phyloP scores from a whole-genome alignment of 2,888 invertebrate genomes.

The Eucriotettix oculatus region DNA sequence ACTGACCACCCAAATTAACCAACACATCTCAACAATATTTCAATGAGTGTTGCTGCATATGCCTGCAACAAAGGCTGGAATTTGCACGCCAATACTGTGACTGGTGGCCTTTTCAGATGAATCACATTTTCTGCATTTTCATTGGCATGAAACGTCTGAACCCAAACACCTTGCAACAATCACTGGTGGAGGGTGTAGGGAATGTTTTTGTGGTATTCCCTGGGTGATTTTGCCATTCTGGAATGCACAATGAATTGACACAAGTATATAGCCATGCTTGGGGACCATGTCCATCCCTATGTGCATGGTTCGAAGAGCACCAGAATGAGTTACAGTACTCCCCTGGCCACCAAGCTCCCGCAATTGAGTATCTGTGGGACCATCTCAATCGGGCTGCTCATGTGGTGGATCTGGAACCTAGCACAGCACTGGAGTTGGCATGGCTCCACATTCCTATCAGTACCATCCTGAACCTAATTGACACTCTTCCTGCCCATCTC shows the following conservation, averaged over 20 bases:
- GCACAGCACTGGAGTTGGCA: background rate
- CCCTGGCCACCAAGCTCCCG: background rate
- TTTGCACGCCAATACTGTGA: background rate
- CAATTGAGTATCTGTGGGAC: background rate
- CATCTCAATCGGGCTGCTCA: background rate
- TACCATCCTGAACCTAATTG: background rate
- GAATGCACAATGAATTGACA: background rate
- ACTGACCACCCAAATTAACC: background rate
- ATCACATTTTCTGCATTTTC: background rate
- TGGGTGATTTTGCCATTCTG: background rate
- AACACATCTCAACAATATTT: background rate
- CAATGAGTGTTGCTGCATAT: background rate
- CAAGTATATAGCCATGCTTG: background rate
- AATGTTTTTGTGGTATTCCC: no score
- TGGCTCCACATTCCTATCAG: background rate
- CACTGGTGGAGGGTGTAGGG: no score
- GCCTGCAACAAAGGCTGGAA: background rate
- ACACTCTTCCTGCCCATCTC: background rate
- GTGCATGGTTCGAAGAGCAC: background rate
- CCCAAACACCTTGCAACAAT: background rate
- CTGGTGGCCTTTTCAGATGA: background rate
- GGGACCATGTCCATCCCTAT: background rate
- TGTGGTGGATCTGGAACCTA: background rate
- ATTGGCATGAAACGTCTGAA: background rate
- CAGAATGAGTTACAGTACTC: background rate